Conservation (phyloP, 1,140 invertebrate genomes). For the Lethocerus indicus region DNA sequence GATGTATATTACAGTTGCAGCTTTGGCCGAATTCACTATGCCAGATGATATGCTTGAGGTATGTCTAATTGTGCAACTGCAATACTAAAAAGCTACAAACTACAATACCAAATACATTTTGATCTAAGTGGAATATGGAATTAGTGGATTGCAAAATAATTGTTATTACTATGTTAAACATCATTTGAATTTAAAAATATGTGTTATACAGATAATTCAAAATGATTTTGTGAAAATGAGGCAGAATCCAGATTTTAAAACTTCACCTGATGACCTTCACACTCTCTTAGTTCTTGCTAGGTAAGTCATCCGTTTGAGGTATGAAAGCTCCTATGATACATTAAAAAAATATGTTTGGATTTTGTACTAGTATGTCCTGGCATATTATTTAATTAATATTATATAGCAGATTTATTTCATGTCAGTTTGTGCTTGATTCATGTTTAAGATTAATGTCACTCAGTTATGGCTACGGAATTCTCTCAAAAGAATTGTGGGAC, state of each 20-base stretch:
- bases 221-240: constrained; percentile 58
- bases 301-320: constrained; percentile 15
- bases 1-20: constrained; percentile 46
- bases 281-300: constrained; percentile 49
- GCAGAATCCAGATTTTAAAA: constrained; percentile 22
- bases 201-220: constrained; percentile 47
- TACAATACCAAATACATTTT: background rate
- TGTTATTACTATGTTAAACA: background rate
- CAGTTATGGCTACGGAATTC: constrained; percentile 39
- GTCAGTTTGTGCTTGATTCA: background rate
- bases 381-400: background rate
- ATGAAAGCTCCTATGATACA: background rate
- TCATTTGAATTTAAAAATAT: background rate
- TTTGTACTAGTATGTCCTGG: background rate
- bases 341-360: background rate
- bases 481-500: constrained; percentile 51
- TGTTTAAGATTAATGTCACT: constrained; percentile 41
- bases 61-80: background rate
- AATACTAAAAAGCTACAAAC: background rate
- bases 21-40: constrained; percentile 43
- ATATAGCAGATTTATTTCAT: background rate
- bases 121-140: background rate
- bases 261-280: constrained; percentile 61
- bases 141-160: background rate
- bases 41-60: constrained; percentile 29